Conservation (phyloP, 2,888 invertebrate species). For the Lasioglossum morio region DNA sequence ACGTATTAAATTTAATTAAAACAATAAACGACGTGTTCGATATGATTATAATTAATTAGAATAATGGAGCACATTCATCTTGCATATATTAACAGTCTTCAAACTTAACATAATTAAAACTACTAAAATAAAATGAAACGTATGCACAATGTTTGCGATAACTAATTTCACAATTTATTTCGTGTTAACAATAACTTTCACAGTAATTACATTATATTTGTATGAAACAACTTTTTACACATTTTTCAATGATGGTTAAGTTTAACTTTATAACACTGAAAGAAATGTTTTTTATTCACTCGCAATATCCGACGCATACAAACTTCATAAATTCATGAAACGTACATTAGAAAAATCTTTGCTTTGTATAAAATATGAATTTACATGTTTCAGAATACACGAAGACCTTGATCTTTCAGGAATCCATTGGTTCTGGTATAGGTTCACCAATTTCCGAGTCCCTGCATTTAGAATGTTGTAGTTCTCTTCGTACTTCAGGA, state of each 20-base stretch:
- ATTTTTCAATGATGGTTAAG: neutral
- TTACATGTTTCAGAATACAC: conserved; percentile 28
- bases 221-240: neutral
- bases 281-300: neutral
- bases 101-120: neutral
- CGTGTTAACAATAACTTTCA: neutral
- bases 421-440: conserved; percentile 72
- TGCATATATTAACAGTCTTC: neutral
- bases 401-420: conserved; percentile 41
- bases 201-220: neutral
- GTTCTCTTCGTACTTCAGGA: conserved; percentile 93
- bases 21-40: no score
- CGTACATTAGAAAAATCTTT: neutral
- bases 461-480: conserved; percentile 93
- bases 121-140: neutral
- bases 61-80: neutral
- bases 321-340: neutral
- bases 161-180: neutral
- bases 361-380: conserved; percentile 18
- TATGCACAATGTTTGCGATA: neutral
- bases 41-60: neutral
- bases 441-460: conserved; percentile 87
- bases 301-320: no score
- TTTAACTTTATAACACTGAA: neutral
- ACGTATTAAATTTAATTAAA: neutral